Evolutionary conservation across 1,140 invertebrate species (phyloP), one percentile per base, ranked within the genome.

Genomic region (Drosophila santomea): DNA sequence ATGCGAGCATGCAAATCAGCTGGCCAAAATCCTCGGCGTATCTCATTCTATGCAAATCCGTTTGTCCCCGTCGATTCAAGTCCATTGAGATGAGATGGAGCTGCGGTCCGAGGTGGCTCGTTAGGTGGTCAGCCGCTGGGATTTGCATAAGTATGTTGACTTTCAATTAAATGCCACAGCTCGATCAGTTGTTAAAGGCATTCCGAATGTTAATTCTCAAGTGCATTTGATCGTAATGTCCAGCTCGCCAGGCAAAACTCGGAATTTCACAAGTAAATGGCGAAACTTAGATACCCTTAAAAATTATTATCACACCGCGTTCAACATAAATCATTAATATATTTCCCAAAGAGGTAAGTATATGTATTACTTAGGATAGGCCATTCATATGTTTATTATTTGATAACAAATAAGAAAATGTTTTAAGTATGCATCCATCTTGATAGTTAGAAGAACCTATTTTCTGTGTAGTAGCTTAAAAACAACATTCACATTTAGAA

Each of bases 181-280:
- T 48, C 36, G 68, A 60, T 38, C 82, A 86, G 74, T 86, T 86
- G 83, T 86, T 86, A 78, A 73, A 79, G 56, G 83, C 85, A 89
- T 89, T 84, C 85, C 84, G 68, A 90, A 89, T 89, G 84, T 89
- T 80, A 84, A 89, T 89, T 89, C 84, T 84, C 84, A 88, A 88
- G 83, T 88, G 84, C 79, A 88, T 88, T 88, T 76, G 58, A 58
- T 62, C 56, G 54, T 32, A 76, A 68, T 39, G 55, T 38, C 17
- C 32, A 50, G 50, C 36, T n/a, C 17, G 39, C 28, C 36, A 50
- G 45, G 11, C 39, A 32, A 73, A 63, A 44, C 25, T 12, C 3
- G 17, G 1, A 61, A 38, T 17, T 52, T 45, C 2, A 3, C 1
- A 17, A 0, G 3, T 10, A 1, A 4, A 47, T 5, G 10, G 15